Percentiles rank a stretch among this genome's conserved stretches.
phyloP scores from a whole-genome alignment of 1,140 invertebrate species.

The Probaryconus sp. region DNA sequence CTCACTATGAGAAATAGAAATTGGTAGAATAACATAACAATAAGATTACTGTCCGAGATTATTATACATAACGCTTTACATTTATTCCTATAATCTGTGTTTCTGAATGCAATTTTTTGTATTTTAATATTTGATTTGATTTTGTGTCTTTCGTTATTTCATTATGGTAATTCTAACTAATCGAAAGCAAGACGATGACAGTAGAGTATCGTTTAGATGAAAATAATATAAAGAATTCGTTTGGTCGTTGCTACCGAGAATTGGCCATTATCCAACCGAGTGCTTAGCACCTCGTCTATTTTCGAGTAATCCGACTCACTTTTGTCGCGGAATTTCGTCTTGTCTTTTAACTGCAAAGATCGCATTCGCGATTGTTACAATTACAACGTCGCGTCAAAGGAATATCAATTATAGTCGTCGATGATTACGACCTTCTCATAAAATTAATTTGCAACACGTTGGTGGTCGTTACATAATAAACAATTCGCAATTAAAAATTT shows the following conservation, averaged over 20 bases:
- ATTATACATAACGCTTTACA: too few relatives aligned
- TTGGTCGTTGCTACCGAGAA: conserved; percentile 25
- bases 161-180: too few relatives aligned
- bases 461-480: too few relatives aligned
- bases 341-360: neutral
- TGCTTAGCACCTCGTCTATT: conserved; percentile 65
- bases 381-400: neutral
- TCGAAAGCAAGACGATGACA: neutral
- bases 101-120: neutral
- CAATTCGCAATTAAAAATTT: too few relatives aligned
- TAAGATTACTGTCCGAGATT: too few relatives aligned
- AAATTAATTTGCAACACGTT: conserved; percentile 24
- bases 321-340: conserved; percentile 23
- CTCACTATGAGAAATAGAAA: too few relatives aligned
- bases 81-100: too few relatives aligned
- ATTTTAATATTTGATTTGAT: neutral
- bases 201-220: conserved; percentile 26
- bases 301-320: conserved; percentile 65
- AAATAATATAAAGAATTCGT: conserved; percentile 40
- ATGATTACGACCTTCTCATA: neutral
- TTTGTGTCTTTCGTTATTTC: too few relatives aligned
- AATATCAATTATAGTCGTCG: conserved; percentile 17
- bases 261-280: conserved; percentile 65
- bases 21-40: too few relatives aligned
- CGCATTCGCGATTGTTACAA: neutral